Base-by-base conservation (phyloP, 2,113 vertebrate species). In the Heterochromis multidens region DNA sequence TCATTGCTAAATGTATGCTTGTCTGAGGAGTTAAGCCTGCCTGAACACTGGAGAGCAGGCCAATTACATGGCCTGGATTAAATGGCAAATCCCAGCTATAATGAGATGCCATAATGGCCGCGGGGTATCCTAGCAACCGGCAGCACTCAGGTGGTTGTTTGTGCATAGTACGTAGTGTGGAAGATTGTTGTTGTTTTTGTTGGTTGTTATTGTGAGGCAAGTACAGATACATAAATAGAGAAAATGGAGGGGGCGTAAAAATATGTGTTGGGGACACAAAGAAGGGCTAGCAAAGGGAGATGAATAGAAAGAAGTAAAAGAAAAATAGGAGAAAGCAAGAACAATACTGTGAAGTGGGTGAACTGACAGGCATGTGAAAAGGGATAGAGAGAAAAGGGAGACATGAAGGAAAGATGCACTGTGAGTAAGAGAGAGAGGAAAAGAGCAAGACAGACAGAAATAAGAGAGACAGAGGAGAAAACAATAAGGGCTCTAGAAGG, bases 41-140 rank as follows among this genome's bases (percentile, higher is more conserved):
- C 89, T 90, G 83, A 91, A 92, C 84, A 86, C 86, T 80, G 89
- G 81, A 93, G 91, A 94, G 90, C 87, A 81, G 92, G 90, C 93
- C 93, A 93, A 93, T 95, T 95, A 93, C 91, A 92, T 87, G 59
- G 90, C 83, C 85, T 74, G 91, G 92, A 95, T 93, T 95, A 95
- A 95, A 93, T 60, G 35, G 92, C 89, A 94, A 92, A 93, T 94
- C 94, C 91, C 81, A 81, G 80, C 81, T 89, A 92, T 94, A 94
- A 94, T 92, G 91, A 94, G 91, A 95, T 86, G 87, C 92, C 92
- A 93, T 95, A 84, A 92, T 89, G 83, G 90, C 91, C 62, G 46
- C 54, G 29, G 88, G 92, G 93, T 96, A 94, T 90, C 95, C 91
- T 95, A 96, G 95, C 95, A 96, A 96, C 95, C 85, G 7, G 77